phyloP scores from a whole-genome alignment of 2,888 invertebrate genomes.

The Rotaria macrura region DNA sequence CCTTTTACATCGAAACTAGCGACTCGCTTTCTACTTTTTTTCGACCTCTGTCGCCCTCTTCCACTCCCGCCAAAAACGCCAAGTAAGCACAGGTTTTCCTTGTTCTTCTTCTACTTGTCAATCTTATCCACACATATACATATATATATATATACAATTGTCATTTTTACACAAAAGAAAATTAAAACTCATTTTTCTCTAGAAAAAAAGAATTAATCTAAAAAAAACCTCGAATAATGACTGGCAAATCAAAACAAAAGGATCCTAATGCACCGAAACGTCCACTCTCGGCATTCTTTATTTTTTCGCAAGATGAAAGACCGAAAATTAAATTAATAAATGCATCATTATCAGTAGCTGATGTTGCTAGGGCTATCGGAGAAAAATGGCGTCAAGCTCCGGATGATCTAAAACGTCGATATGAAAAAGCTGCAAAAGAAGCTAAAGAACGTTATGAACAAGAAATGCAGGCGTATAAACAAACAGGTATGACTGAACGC shows the following conservation, averaged over 20 bases:
- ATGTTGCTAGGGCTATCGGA: constrained; percentile 8
- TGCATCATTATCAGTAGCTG: constrained; percentile 14
- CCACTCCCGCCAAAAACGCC: not conserved
- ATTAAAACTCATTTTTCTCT: not conserved
- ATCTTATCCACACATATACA: not conserved
- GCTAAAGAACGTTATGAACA: constrained; percentile 9
- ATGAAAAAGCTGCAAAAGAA: constrained; percentile 10
- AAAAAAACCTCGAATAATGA: not conserved
- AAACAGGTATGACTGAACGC: not conserved
- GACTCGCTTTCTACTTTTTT: not conserved
- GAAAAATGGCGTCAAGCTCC: constrained; percentile 14
- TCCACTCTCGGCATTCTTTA: constrained; percentile 13
- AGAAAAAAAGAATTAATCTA: not conserved
- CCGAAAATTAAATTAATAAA: not conserved
- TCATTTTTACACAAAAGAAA: not conserved
- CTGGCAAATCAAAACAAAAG: not conserved
- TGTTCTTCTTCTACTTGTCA: not conserved
- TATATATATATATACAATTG: too few species aligned
- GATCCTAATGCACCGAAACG: constrained; percentile 22
- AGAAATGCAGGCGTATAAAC: not conserved
- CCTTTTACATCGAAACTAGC: not conserved
- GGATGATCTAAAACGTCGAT: not conserved
- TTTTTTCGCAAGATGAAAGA: constrained; percentile 18
- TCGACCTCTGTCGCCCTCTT: constrained; percentile 6
- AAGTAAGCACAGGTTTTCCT: not conserved